Conservation (phyloP, 2,888 invertebrate genomes). For the Lamproptera curius region DNA sequence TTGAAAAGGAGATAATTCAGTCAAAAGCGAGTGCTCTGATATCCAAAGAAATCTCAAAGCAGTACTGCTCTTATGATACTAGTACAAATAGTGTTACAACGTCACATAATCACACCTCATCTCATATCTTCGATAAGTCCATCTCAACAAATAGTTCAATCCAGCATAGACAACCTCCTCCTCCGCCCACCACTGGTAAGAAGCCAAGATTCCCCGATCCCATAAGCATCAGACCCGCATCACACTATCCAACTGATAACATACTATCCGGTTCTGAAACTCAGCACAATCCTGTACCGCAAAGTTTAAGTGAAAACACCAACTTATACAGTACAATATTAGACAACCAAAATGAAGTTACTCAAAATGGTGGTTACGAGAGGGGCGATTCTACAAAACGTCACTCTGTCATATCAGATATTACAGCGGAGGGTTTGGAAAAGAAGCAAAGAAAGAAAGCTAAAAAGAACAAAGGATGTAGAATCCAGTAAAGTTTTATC, state of each 20-base stretch:
- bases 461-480: conserved; percentile 67
- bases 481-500: conserved; percentile 56
- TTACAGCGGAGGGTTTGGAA: conserved; percentile 63
- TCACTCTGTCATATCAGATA: conserved; percentile 68
- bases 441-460: conserved; percentile 66
- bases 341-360: conserved; percentile 42
- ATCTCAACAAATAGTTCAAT: conserved; percentile 36
- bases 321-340: conserved; percentile 62
- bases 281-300: conserved; percentile 42
- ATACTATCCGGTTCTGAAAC: conserved; percentile 36
- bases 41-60: conserved; percentile 60
- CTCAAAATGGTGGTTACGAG: conserved; percentile 34
- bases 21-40: conserved; percentile 68
- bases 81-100: conserved; percentile 46
- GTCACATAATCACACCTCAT: conserved; percentile 48
- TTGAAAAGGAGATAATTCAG: conserved; percentile 70
- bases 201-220: conserved; percentile 73
- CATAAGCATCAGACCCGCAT: conserved; percentile 66
- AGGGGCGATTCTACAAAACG: conserved; percentile 53
- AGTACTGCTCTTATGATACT: conserved; percentile 52
- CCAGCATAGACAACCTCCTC: conserved; percentile 64
- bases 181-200: conserved; percentile 55
- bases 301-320: conserved; percentile 67
- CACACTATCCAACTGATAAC: conserved; percentile 62
- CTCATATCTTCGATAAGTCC: conserved; percentile 43